phyloP scores from a whole-genome alignment of 1,140 invertebrate species.

The Micrasema longulum region DNA sequence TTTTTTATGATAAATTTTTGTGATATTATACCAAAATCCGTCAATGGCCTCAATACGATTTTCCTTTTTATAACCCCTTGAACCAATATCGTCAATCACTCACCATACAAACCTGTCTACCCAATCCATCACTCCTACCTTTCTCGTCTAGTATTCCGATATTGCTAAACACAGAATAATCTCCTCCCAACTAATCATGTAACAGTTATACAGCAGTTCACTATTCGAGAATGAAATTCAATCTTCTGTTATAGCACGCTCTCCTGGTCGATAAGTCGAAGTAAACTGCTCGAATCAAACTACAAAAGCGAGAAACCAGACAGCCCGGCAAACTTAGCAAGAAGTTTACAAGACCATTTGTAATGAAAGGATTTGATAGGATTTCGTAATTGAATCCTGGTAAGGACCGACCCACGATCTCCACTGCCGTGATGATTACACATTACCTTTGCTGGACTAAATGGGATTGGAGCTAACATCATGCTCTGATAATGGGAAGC shows the following conservation, averaged over 20 bases:
- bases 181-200: conserved; percentile 13
- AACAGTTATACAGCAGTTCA: background rate
- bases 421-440: conserved; percentile 35
- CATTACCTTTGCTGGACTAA: conserved; percentile 30
- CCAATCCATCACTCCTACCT: background rate
- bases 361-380: background rate
- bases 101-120: background rate
- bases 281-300: background rate
- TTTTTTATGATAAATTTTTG: no score
- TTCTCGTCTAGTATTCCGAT: background rate
- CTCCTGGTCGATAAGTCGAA: background rate
- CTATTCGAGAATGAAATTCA: conserved; percentile 11
- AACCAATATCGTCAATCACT: background rate
- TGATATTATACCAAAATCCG: no score
- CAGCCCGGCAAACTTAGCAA: no score
- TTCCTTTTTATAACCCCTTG: no score
- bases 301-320: background rate
- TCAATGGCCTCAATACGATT: no score
- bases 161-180: background rate
- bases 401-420: conserved; percentile 11
- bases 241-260: conserved; percentile 16
- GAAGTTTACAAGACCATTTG: background rate
- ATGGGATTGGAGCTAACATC: conserved; percentile 9
- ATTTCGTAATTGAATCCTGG: conserved; percentile 5
- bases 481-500: conserved; percentile 13